Conservation (phyloP, 2,797 vertebrate species). For the Anableps anableps region DNA sequence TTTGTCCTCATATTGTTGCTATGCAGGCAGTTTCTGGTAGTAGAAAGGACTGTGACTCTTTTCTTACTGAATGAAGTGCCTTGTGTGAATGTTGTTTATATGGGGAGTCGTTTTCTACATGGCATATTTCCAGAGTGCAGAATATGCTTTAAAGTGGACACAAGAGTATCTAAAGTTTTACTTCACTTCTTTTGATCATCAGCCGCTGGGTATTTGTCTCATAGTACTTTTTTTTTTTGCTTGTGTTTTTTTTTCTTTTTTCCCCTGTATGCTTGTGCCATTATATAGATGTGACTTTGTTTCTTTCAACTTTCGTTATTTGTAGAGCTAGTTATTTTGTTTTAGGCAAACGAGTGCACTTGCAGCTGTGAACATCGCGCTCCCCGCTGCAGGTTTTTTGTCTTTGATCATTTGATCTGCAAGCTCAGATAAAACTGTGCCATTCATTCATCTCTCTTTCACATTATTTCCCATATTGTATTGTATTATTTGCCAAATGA, state of each 20-base stretch:
- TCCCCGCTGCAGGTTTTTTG: constrained; percentile 43
- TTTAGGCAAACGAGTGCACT: constrained; percentile 69
- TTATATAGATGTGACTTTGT: constrained; percentile 75
- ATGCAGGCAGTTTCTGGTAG: constrained; percentile 89
- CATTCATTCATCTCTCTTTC: constrained; percentile 54
- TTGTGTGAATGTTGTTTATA: constrained; percentile 97
- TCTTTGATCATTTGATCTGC: constrained; percentile 56
- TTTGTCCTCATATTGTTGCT: constrained; percentile 83
- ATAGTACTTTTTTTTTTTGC: constrained; percentile 49
- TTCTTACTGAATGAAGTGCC: constrained; percentile 97
- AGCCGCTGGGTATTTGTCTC: constrained; percentile 74
- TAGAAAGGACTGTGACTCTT: constrained; percentile 87
- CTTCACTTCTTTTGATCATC: constrained; percentile 60
- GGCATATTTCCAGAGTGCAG: constrained; percentile 89
- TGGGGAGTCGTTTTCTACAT: constrained; percentile 90
- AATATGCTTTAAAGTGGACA: constrained; percentile 88
- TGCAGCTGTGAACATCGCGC: constrained; percentile 67
- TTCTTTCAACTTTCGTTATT: constrained; percentile 71
- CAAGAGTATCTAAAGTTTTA: constrained; percentile 79
- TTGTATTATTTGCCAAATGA: constrained; percentile 72
- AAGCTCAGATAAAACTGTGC: constrained; percentile 63
- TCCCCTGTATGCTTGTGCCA: constrained; percentile 71
- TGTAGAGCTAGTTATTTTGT: constrained; percentile 72
- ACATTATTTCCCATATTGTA: constrained; percentile 12
- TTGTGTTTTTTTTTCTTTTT: constrained; percentile 26